Evolutionary conservation across 2,113 vertebrate genomes (phyloP), one percentile per base, ranked within the genome.

Genomic region (Xyrauchen texanus): DNA sequence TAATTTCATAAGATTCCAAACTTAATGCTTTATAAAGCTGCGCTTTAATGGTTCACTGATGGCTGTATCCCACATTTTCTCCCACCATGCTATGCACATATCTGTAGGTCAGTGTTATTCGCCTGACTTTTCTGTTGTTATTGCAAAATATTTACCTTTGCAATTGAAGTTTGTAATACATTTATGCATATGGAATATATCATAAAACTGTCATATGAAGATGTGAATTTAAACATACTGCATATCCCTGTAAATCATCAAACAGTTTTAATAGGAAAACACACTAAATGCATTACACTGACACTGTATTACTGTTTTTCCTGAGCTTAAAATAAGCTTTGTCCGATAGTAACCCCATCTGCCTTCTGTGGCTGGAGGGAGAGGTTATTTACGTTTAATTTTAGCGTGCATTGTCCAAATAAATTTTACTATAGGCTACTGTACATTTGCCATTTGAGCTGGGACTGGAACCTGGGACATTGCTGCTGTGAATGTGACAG

Each of bases 281-380:
- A 21, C 71, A 57, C 45, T 71, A 55, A 49, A 10, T 55, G 68
- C 52, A 58, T 71, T 72, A 46, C 45, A 62, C 7, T 16, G 45
- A 67, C 16, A 42, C 52, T 74, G 21, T 70, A 75, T 42, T 7
- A 16, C 61, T 65, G 67, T 70, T 77, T 34, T 77, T 45, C 47
- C n/a, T 53, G 51, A 67, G 55, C 65, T 70, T 15, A 76, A 53
- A 69, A 65, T 70, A 76, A 79, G 70, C 61, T 88, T 89, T 95
- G 95, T 91, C 94, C 93, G 90, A 91, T 84, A 89, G 95, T 95
- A 91, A 96, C 95, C 95, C 90, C 90, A 65, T 44, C 75, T 64
- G 77, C 65, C 87, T 84, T 81, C 85, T 64, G 83, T 91, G 13
- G 46, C 16, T 46, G 44, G 9, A 76, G 81, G 21, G 49, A 80